Percentiles rank a stretch among this genome's conserved stretches.
phyloP scores from a whole-genome alignment of 2,888 invertebrate species.

The Chironomus riparius region DNA sequence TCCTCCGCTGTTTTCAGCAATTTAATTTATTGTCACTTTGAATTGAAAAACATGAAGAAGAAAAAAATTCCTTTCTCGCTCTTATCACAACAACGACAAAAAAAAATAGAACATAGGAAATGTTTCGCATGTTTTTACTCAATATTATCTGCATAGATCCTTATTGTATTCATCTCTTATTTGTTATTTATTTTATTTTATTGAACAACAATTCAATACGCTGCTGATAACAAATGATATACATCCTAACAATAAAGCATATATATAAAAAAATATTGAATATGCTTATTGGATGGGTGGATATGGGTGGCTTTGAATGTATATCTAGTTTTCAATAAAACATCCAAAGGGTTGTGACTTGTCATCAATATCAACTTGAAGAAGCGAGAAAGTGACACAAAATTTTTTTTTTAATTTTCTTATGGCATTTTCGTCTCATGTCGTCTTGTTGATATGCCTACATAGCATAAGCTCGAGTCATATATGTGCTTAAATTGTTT shows the following conservation, averaged over 20 bases:
- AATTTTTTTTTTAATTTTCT: background rate
- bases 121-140: background rate
- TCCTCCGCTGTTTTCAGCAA: constrained; percentile 13
- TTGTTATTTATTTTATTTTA: background rate
- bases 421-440: background rate
- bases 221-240: background rate
- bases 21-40: constrained; percentile 25
- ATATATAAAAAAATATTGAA: background rate
- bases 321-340: background rate
- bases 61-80: background rate
- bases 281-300: background rate
- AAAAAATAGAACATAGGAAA: background rate
- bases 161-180: background rate
- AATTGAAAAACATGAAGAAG: background rate
- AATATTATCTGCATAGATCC: background rate
- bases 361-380: background rate
- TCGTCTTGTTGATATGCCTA: background rate
- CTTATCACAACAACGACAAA: background rate
- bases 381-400: background rate
- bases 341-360: constrained; percentile 17
- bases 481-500: no score
- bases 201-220: background rate
- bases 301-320: background rate
- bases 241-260: background rate
- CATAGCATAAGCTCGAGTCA: background rate